phyloP scores from a whole-genome alignment of 2,888 invertebrate species.

The Drymonia ruficornis region DNA sequence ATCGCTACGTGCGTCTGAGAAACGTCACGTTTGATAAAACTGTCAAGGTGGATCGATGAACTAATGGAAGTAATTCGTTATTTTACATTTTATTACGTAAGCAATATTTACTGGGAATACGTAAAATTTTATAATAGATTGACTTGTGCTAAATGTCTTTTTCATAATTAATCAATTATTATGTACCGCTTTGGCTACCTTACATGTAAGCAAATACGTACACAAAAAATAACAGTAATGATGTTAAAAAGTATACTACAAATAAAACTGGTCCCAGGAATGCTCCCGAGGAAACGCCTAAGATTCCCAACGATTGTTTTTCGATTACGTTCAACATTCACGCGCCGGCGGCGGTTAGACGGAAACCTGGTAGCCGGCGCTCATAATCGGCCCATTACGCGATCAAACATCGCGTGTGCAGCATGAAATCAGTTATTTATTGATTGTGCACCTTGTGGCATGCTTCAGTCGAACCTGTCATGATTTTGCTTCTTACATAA shows the following conservation, averaged over 20 bases:
- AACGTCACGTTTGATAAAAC: slow-evolving; percentile 6
- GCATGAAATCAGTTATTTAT: slow-evolving; percentile 26
- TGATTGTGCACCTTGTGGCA: slow-evolving; percentile 10
- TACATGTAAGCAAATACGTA: no score
- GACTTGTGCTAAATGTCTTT: no score
- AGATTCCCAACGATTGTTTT: slow-evolving; percentile 26
- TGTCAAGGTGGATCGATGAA: slow-evolving; percentile 14
- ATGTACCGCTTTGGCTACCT: no score
- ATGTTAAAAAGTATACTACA: not conserved
- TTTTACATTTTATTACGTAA: no score
- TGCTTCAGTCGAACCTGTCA: slow-evolving; percentile 6
- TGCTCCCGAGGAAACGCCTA: slow-evolving; percentile 28
- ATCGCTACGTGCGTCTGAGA: slow-evolving; percentile 7
- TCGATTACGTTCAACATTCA: slow-evolving; percentile 34
- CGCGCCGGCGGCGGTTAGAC: slow-evolving; percentile 37
- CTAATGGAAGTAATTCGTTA: no score
- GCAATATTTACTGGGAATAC: no score
- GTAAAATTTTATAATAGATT: no score
- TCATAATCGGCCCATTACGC: slow-evolving; percentile 38
- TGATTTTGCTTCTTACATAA: not conserved
- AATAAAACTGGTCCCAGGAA: slow-evolving; percentile 25
- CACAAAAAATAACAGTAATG: no score
- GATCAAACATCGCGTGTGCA: slow-evolving; percentile 28
- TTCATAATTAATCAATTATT: no score
- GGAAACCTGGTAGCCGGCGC: slow-evolving; percentile 35